Evolutionary conservation across 2,113 vertebrate genomes (phyloP).

Genomic region (Pterocles orientalis): DNA sequence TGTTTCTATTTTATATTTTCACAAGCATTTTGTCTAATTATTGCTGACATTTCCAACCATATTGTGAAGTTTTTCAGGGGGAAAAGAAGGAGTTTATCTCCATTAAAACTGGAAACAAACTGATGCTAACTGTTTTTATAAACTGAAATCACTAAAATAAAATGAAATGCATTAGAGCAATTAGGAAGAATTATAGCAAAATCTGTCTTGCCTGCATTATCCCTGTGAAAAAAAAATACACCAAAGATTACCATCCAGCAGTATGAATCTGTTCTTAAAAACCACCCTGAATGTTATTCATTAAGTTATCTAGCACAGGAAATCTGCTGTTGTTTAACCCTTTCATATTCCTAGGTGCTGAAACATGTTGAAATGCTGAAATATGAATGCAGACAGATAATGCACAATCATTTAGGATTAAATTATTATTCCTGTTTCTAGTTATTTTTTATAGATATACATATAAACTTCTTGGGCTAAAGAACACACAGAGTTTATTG

Average conservation of each 20-base stretch:
- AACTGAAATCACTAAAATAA: constrained; percentile 57
- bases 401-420: background rate
- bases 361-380: background rate
- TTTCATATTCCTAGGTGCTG: background rate
- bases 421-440: background rate
- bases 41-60: constrained; percentile 61
- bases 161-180: constrained; percentile 48
- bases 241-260: background rate
- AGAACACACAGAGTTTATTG: background rate
- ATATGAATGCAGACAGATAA: background rate
- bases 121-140: constrained; percentile 54
- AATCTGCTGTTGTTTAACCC: constrained; percentile 11
- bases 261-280: background rate
- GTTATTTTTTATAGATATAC: background rate
- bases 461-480: background rate
- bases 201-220: constrained; percentile 17
- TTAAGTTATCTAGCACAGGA: constrained; percentile 19
- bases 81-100: constrained; percentile 43
- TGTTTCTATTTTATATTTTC: constrained; percentile 60
- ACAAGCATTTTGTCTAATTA: constrained; percentile 67
- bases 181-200: constrained; percentile 57
- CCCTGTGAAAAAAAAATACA: background rate
- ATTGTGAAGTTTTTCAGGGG: constrained; percentile 48
- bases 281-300: constrained; percentile 17
- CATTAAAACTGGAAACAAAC: constrained; percentile 64